Evolutionary conservation across 2,888 invertebrate species (phyloP).

Genomic region (Melikaiella ostensackeni): DNA sequence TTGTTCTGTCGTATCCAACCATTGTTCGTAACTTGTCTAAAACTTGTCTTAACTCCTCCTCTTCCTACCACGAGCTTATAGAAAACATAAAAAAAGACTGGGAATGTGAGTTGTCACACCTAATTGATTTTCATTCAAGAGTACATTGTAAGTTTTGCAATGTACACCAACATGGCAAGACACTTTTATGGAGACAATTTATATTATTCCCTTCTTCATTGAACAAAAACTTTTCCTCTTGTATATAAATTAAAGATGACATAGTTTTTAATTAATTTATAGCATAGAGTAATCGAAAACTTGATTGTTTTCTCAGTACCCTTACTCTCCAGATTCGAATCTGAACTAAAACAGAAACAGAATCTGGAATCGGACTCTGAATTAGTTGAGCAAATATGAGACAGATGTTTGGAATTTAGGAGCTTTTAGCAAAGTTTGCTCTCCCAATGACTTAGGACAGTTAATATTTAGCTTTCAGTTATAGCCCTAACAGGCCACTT

Average conservation of each 20-base stretch:
- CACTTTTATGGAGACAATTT: too few species aligned
- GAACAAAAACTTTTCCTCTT: too few species aligned
- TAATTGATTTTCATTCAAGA: not conserved
- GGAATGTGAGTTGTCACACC: not conserved
- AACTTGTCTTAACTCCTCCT: constrained; percentile 13
- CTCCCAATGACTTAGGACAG: constrained; percentile 24
- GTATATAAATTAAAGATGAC: too few species aligned
- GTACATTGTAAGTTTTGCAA: not conserved
- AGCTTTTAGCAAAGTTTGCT: constrained; percentile 13
- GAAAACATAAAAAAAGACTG: not conserved
- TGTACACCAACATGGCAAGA: too few species aligned
- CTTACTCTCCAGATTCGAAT: not conserved
- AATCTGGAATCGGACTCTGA: constrained; percentile 3
- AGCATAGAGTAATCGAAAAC: not conserved
- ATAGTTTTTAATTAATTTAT: too few species aligned
- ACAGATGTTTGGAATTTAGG: constrained; percentile 19
- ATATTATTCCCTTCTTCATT: too few species aligned
- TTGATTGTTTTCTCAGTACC: not conserved
- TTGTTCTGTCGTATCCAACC: constrained; percentile 54
- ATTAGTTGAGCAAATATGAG: constrained; percentile 21
- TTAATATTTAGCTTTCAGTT: constrained; percentile 34
- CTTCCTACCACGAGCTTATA: not conserved
- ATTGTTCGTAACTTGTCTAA: constrained; percentile 41
- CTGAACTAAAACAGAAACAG: not conserved
- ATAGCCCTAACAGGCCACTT: constrained; percentile 30